Evolutionary conservation across 2,797 vertebrate species (phyloP), one percentile per base, ranked within the genome.

Genomic region (Vireo griseus): DNA sequence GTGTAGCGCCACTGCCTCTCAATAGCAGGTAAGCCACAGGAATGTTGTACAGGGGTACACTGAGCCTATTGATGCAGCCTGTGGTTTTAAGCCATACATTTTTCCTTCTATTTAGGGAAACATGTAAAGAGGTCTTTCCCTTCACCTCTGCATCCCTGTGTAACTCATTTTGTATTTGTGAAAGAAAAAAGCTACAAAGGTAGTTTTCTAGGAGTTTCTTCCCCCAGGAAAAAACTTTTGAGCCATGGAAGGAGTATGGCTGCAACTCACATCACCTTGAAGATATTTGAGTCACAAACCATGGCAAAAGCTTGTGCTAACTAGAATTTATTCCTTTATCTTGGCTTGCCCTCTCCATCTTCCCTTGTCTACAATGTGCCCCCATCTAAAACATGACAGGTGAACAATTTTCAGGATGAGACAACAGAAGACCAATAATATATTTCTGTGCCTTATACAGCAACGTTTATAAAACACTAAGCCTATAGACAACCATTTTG

Each of bases 1-100:
- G 98, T 61, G 94, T 94, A 2, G 94, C 94, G 0, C 81, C 75
- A 0, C 80, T 98, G 89, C 98, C 98, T 5, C 80, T 98, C 35
- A 39, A 88, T 22, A 94, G 92, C 94, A 97, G 95, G 98, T 98
- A 97, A 97, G 94, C 75, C 37, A 72, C 48, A 37, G 55, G 26
- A 65, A 21, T 48, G n/a, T 44, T 5, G 2, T n/a, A 18, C 10
- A 48, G 48, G 39, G 42, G 61, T 31, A 5, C 50, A 59, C 18
- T 31, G 20, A 80, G 20, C 31, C 63, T 45, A 4, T 11, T 37
- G 51, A n/a, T 37, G 8, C 9, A 87, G 37, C 39, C 15, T 72
- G 20, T 25, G 12, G 26, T 54, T 77, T 83, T 72, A 74, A 84
- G 44, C 14, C 28, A 63, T 9, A 13, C 25, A 7, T 62, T 48